Percentiles rank a stretch among this genome's conserved stretches.
phyloP scores from a whole-genome alignment of 2,888 invertebrate genomes.

The Melanotus villosus region DNA sequence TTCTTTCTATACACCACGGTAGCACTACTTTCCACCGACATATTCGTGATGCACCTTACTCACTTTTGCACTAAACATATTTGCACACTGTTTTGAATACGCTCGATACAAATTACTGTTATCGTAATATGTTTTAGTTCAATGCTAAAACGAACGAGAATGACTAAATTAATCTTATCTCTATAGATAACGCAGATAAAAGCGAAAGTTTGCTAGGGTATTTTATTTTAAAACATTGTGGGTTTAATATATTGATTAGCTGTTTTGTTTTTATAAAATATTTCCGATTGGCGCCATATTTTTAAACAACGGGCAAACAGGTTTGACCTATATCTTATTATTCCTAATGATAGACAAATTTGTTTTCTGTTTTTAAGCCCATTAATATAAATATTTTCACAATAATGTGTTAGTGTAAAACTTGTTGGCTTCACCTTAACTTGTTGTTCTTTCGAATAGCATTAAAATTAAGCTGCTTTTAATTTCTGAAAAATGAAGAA shows the following conservation, averaged over 20 bases:
- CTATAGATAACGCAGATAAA: neutral
- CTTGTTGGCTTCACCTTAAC: no score
- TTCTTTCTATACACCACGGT: neutral
- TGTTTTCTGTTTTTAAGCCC: no score
- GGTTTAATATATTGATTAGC: neutral
- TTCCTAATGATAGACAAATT: no score
- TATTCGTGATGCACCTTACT: neutral
- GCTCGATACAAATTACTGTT: neutral
- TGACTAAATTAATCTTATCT: slow-evolving; percentile 18
- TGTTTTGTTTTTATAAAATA: no score
- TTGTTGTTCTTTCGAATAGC: no score
- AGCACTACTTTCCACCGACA: neutral
- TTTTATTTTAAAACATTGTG: slow-evolving; percentile 11
- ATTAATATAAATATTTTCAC: no score
- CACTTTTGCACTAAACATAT: neutral
- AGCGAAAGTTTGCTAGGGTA: neutral
- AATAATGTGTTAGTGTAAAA: no score
- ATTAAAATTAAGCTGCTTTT: no score
- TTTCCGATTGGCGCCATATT: no score
- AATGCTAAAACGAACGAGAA: neutral
- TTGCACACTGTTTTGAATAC: neutral
- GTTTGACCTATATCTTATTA: no score
- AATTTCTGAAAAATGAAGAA: no score
- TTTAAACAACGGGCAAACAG: no score
- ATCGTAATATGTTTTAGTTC: neutral